Evolutionary conservation across 2,888 invertebrate species (phyloP), one percentile per base, ranked within the genome.

Genomic region (Pollenia amentaria): DNA sequence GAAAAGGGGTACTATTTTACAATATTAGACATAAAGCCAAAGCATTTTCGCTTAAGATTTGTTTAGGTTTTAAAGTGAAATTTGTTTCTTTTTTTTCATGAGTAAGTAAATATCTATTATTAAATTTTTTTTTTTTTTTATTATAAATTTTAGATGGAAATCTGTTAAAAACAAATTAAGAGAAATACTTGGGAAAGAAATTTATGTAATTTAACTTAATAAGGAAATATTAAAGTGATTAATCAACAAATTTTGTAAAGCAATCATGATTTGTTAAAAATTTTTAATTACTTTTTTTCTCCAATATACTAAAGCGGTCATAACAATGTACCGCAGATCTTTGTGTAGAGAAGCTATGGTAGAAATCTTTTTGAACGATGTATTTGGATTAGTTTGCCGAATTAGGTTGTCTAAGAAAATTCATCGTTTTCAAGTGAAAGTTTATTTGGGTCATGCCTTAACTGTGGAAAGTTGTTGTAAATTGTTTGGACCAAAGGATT

Each of bases 121-220:
- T 70, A 51, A 69, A 12, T 29, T 29, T 57, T 55, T 55, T 55
- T 55, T 29, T 29, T 6, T 6, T 55, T 11, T 21, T 55, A n/a
- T n/a, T n/a, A n/a, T n/a, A 12, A 55, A 55, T 55, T 77, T 55
- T 16, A 57, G 46, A 77, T 77, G 46, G 14, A 57, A 77, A 77
- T 67, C 77, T 67, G 14, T 69, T 78, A 40, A 38, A 11, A 18
- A 1, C 46, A 40, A 38, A 42, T 78, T 42, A 48, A 40, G 9
- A 7, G n/a, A 57, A 57, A 57, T 40, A 18, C 14, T 8, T 29
- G 29, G 29, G 29, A 29, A 29, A 46, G 2, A 38, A 67, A 18
- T 65, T 78, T 78, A 69, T 69, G n/a, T 60, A 78, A 69, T 48
- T 57, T 48, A 48, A 48, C 46, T 78, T 11, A 48, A 60, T 21